Base-by-base conservation (phyloP, 2,888 invertebrate species). In the Andrena chrysosceles region DNA sequence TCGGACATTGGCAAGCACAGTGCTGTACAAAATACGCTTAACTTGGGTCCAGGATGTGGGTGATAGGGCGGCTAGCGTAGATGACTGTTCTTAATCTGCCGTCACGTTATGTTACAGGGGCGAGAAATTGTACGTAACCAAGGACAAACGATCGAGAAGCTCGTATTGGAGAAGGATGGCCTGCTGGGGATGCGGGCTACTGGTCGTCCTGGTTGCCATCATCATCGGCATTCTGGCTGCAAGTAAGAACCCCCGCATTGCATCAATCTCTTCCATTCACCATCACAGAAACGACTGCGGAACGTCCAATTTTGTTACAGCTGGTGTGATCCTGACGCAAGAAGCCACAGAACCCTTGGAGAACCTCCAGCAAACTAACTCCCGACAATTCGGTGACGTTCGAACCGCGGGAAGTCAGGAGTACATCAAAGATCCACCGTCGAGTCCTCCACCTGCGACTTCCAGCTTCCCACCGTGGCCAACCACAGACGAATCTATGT, bases 51-150 rank as follows among this genome's bases (percentile, higher is more conserved):
- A 80, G 85, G 81, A 89, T 81, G 49, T 70, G 87, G 83, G 80
- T 79, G 42, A 42, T 74, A 80, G 48, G 10, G 35, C 69, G 2
- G 20, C 4, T 2, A 6, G 20, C 52, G 20, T 8, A 7, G 48
- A 52, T 5, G 49, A n/a, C 59, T 5, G 8, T 59, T 29, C 60
- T 72, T 87, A 75, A 84, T 29, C 26, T 20, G 4, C 2, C 5
- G 86, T 83, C 56, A 75, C 62, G 52, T 82, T 92, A 84, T 91
- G 92, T 96, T 96, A 72, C 95, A 97, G 97, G 94, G 97, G 97
- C 75, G 97, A 97, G 94, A 97, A 97, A 93, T 94, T 97, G 75
- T 97, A 97, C 92, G 97, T 97, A 80, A 97, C 97, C 16, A 97
- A 97, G 92, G 97, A 97, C 94, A 97, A 97, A 92, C 95, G 97